Base-by-base conservation (phyloP, 1,140 invertebrate genomes). In the Zophobas morio region DNA sequence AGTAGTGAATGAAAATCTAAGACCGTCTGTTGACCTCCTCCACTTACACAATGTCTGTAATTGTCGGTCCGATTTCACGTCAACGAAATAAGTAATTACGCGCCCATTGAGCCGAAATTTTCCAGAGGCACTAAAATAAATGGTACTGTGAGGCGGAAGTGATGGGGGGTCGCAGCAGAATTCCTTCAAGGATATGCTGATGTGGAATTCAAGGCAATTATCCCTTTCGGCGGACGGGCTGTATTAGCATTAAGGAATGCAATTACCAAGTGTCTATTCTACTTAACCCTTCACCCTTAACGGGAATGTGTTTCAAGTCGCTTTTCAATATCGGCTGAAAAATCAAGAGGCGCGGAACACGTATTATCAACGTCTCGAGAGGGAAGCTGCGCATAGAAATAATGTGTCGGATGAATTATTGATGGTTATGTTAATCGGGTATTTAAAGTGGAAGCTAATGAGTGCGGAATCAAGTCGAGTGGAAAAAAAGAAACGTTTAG, bases 181-280 rank as follows among this genome's bases (percentile, higher is more conserved):
- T 78, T 74, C 76, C 76, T 78, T 75, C 60, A 79, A 80, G 79
- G 79, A 80, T 78, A 76, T 78, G 80, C 80, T 80, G 78, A 79
- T 80, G 77, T 79, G 81, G 81, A 82, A 82, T 82, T 82, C 71
- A 72, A 79, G 79, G 81, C 81, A 82, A 82, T 82, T 82, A 82
- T 80, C 79, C 76, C 76, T 70, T 66, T 76, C 77, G 77, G 39
- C 76, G 77, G 70, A 78, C 75, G 73, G 54, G 77, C 77, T 80
- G 79, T 82, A 82, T 82, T 81, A 81, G 79, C 79, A 80, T 80
- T 78, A 76, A 80, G 81, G 81, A 82, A 82, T 82, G 81, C 79
- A 82, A 82, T 82, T 82, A 79, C 78, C 74, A 82, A 80, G 74
- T 80, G 79, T 78, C 79, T 78, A 78, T 80, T 80, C 77, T 75